Evolutionary conservation across 1,140 invertebrate species (phyloP), one percentile per base, ranked within the genome.

Genomic region (Drosophila orosa): DNA sequence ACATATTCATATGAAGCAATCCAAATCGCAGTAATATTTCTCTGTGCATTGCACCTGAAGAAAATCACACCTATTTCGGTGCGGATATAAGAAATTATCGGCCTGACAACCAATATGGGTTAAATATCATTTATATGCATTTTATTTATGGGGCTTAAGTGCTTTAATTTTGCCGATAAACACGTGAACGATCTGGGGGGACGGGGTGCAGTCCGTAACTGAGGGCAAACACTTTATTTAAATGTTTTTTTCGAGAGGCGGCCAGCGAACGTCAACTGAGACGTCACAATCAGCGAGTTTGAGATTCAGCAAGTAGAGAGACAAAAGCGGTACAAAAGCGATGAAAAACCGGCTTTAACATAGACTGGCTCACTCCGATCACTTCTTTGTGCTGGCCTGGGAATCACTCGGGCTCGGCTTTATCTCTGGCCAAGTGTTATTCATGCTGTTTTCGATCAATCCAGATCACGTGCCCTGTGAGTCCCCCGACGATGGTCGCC

Each of bases 91-190:
- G 22, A 57, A 67, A 73, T 77, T 50, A 78, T 68, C 37, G 55
- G 29, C 42, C 24, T 9, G 60, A 40, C 56, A 44, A 74, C 83
- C 71, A 80, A 89, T 89, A 87, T 89, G 84, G 83, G 83, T 71
- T 87, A 89, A 87, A 89, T 77, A 89, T 89, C 67, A 62, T 71
- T 87, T 74, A 77, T 77, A 71, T 68, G 48, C 45, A 76, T 57
- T 83, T 78, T 74, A 85, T 87, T 81, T 74, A 54, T 76, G 83
- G 37, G 55, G 50, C 66, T 82, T 76, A 82, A 86, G 83, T 87
- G 82, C 71, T 59, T 77, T 55, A 72, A 79, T 76, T 66, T 68
- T 44, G 19, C 55, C 56, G 73, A 75, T 75, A 66, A 75, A 75
- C 74, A 75, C 67, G 61, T 55, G 73, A 74, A 48, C 22, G 37